Evolutionary conservation across 2,113 vertebrate species (phyloP), one percentile per base, ranked within the genome.

Genomic region (Sylvietta virens): DNA sequence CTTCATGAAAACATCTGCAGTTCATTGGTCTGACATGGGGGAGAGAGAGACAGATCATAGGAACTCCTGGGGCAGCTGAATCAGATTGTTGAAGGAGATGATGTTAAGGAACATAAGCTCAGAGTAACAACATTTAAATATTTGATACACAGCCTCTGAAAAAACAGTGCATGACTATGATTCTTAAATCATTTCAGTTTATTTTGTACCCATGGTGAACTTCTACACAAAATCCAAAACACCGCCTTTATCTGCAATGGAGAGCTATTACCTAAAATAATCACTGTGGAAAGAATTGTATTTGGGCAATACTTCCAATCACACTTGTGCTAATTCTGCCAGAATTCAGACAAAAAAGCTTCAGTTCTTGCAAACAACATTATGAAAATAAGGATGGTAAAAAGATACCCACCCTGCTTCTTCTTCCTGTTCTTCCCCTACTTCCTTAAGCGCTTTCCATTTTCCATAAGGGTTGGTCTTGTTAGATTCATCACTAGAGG

Each of bases 391-490:
- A 53, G 18, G 37, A 15, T 2, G 4, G 22, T 42, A 50, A 47
- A 86, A 57, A 77, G 39, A 53, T 88, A 98, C 99, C 98, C 97
- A 99, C 99, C 97, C 97, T 58, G 98, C 92, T 86, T 98, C 98
- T 57, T 65, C 76, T 73, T 85, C 86, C 76, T 48, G 53, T 24
- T 83, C 87, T 56, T 83, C 87, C 28, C 71, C 76, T 74, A 62
- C 81, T 56, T 39, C 74, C 17, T 95, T 97, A 92, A 99, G 97
- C 92, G 98, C 83, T 91, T 99, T 98, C 99, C 99, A 99, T 67
- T 96, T 97, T 18, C 99, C 99, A 10, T 99, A 99, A 4, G 99
- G 98, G 61, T 98, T 98, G 44, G 96, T 45, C 66, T 97, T 98
- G 72, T 93, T 97, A 23, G 81, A 48, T 42, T 70, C 74, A 80